Evolutionary conservation across 1,140 invertebrate species (phyloP), one percentile per base, ranked within the genome.

Genomic region (Delia radicum): DNA sequence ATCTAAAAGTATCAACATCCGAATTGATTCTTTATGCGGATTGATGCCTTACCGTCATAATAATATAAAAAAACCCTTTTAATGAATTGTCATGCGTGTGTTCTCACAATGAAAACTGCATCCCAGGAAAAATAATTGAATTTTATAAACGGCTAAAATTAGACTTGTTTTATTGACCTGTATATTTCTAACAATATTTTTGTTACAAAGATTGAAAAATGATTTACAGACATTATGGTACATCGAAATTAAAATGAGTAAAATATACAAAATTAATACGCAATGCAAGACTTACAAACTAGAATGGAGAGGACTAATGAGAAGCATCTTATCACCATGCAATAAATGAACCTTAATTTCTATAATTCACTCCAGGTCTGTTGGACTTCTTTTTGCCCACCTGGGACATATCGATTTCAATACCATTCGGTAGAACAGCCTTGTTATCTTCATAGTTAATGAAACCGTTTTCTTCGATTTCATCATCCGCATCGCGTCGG

Each of bases 361-460:
- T 75, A 31, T 75, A 76, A 65, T 74, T 75, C 27, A 74, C 74
- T 12, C 69, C 71, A 28, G 91, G 92, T 84, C 91, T 89, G 78
- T 91, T 90, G 18, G 90, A 89, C 80, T 92, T 91, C 79, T 91
- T 90, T 78, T 92, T 92, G 74, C 91, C 91, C 89, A 92, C 90
- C 69, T 87, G 89, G 73, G 89, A 87, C 82, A 93, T 88, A 85
- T 92, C 91, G 79, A 93, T 90, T 33, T 90, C 90, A 73, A 92
- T 89, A 55, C 92, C 92, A 82, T 91, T 92, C 37, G 92, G 91
- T 61, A 93, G 83, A 2, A 93, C 91, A 37, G 91, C 89, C 79
- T 90, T 90, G 80, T 92, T 92, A 81, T 91, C 91, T 83, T 92
- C 89, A 76, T 92, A 93, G 82, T 93, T 92, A 46, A 93, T 89